Conservation (phyloP, 1,140 invertebrate species). For the Episyrphus balteatus region DNA sequence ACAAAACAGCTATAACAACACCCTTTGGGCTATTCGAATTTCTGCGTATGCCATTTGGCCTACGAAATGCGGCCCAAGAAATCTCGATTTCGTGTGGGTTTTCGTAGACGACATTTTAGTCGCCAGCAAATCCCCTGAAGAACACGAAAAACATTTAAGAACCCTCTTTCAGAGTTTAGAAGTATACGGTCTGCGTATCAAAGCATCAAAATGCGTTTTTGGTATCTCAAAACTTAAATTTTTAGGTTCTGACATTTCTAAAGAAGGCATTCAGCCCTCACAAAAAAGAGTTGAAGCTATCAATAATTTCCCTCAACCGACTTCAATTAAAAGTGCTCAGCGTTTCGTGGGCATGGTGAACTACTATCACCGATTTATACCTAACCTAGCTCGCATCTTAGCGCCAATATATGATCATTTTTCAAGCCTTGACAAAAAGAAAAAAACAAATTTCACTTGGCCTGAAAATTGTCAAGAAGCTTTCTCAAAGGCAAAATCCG, state of each 20-base stretch:
- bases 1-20: slow-evolving; percentile 30
- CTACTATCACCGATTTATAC: slow-evolving; percentile 28
- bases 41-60: slow-evolving; percentile 29
- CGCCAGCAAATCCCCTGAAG: slow-evolving; percentile 18
- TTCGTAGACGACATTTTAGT: slow-evolving; percentile 43
- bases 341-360: slow-evolving; percentile 37
- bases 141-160: slow-evolving; percentile 22
- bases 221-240: slow-evolving; percentile 15
- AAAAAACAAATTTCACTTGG: slow-evolving; percentile 17
- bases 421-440: slow-evolving; percentile 7
- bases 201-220: slow-evolving; percentile 21
- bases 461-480: slow-evolving; percentile 26
- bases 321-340: slow-evolving; percentile 19
- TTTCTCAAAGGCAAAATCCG: no score
- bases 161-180: slow-evolving; percentile 12
- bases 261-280: slow-evolving; percentile 11
- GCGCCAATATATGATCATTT: slow-evolving; percentile 11
- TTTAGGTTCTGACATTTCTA: slow-evolving; percentile 13
- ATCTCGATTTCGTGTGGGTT: slow-evolving; percentile 22
- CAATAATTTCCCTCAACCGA: slow-evolving; percentile 20
- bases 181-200: slow-evolving; percentile 17
- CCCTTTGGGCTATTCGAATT: slow-evolving; percentile 36
- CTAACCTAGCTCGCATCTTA: slow-evolving; percentile 14
- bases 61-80: slow-evolving; percentile 28
- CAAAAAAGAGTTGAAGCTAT: slow-evolving; percentile 2